These are phyloP conservation scores for Gerosis bhagava DNA, from an alignment of 2,888 invertebrate genomes.

Conservation along the genomic window DNA sequence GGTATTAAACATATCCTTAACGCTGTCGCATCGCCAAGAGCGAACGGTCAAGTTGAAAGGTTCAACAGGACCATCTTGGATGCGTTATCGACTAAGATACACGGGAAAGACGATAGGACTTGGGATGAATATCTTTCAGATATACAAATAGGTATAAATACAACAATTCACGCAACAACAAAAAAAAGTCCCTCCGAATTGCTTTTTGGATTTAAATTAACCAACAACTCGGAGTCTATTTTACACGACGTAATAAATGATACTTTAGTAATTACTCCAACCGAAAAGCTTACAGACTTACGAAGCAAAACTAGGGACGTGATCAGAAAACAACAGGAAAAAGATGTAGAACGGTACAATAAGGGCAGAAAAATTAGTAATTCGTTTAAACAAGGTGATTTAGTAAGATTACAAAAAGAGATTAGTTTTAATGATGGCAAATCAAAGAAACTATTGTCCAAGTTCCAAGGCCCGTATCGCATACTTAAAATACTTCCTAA, in stretches of 20 bases:
- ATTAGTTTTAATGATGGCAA: conserved; percentile 10
- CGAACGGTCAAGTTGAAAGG: conserved; percentile 23
- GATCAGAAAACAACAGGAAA: neutral
- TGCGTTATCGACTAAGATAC: neutral
- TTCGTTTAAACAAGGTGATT: neutral
- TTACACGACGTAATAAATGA: no score
- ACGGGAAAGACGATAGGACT: neutral
- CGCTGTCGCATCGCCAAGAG: conserved; percentile 23
- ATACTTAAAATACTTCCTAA: conserved; percentile 33
- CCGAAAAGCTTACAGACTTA: no score
- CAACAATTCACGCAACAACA: conserved; percentile 2
- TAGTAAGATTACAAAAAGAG: neutral
- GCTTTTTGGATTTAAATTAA: conserved; percentile 4
- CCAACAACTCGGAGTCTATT: no score
- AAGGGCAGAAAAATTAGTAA: neutral
- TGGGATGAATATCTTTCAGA: conserved; percentile 13
- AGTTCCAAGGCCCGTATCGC: conserved; percentile 33
- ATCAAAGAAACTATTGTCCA: conserved; percentile 29
- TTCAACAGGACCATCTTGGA: neutral
- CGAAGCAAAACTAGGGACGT: no score
- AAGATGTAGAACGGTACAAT: neutral
- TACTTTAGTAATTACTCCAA: no score
- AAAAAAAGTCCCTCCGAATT: conserved; percentile 7
- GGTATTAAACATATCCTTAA: neutral
- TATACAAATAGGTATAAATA: conserved; percentile 15